phyloP scores from a whole-genome alignment of 2,113 vertebrate species.

The Rutilus rutilus region DNA sequence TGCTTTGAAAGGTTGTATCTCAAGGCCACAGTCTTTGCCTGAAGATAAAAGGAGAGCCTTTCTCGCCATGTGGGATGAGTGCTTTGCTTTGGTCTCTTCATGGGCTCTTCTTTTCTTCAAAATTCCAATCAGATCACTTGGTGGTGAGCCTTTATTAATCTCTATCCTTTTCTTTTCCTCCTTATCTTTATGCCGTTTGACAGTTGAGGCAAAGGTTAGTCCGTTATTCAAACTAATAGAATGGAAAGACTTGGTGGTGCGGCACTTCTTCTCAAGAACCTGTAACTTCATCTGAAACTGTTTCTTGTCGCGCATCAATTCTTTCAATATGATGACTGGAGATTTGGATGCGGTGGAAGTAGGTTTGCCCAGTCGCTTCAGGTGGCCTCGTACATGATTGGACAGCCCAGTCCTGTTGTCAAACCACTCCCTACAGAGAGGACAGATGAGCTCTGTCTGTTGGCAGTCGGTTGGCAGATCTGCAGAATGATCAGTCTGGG shows the following conservation, averaged over 20 bases:
- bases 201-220: conserved; percentile 76
- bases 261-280: conserved; percentile 87
- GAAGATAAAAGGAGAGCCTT: conserved; percentile 85
- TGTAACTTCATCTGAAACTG: conserved; percentile 91
- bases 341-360: conserved; percentile 86
- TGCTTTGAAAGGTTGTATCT: conserved; percentile 82
- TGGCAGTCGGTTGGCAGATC: conserved; percentile 14
- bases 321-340: conserved; percentile 89
- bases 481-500: not conserved
- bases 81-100: conserved; percentile 86
- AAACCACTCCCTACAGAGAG: conserved; percentile 93
- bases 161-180: conserved; percentile 83
- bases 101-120: conserved; percentile 94
- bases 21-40: conserved; percentile 83
- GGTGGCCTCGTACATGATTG: conserved; percentile 96
- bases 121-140: conserved; percentile 94
- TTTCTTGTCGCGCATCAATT: conserved; percentile 96
- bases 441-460: conserved; percentile 75
- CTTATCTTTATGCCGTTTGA: conserved; percentile 81
- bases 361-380: conserved; percentile 92
- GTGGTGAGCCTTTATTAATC: conserved; percentile 83
- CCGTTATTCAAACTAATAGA: conserved; percentile 81
- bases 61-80: conserved; percentile 84
- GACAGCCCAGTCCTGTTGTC: conserved; percentile 96
- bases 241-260: conserved; percentile 79